Evolutionary conservation across 2,888 invertebrate genomes (phyloP).

Genomic region (Cataglyphis cursor): DNA sequence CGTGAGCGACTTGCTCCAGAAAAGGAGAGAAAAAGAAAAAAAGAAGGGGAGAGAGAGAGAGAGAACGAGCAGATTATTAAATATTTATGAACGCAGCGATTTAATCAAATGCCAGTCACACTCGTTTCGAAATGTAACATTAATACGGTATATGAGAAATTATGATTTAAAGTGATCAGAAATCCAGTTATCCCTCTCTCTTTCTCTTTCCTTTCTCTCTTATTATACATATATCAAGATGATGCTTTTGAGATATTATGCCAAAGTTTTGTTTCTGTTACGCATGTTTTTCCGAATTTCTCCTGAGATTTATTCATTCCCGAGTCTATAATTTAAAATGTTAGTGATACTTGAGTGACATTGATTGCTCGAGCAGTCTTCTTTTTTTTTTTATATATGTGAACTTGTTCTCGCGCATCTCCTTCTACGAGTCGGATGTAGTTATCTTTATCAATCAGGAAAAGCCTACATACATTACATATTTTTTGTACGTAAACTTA

Average conservation of each 20-base stretch:
- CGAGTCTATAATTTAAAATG: slow-evolving; percentile 15
- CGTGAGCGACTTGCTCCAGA: slow-evolving; percentile 6
- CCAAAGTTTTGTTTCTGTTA: neutral
- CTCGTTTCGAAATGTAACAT: slow-evolving; percentile 33
- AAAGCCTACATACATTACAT: slow-evolving; percentile 63
- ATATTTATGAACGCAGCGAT: slow-evolving; percentile 34
- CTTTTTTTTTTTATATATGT: slow-evolving; percentile 49
- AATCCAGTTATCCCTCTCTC: neutral
- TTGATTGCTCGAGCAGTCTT: slow-evolving; percentile 39
- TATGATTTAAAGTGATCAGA: slow-evolving; percentile 26
- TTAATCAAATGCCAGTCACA: slow-evolving; percentile 8
- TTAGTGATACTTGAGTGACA: slow-evolving; percentile 40
- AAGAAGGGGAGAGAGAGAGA: too few relatives aligned
- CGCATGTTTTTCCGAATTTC: neutral
- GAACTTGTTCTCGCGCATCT: slow-evolving; percentile 72
- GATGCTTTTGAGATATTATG: neutral
- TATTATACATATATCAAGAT: neutral
- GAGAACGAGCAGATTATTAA: slow-evolving; percentile 1
- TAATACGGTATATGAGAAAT: slow-evolving; percentile 37
- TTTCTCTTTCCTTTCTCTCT: too few relatives aligned
- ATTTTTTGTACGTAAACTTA: slow-evolving; percentile 71
- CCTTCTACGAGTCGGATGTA: slow-evolving; percentile 75
- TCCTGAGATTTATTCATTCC: slow-evolving; percentile 13
- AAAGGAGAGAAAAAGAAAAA: neutral
- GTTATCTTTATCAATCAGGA: slow-evolving; percentile 83